Evolutionary conservation across 2,888 invertebrate genomes (phyloP).

Genomic region (Agelastica alni): DNA sequence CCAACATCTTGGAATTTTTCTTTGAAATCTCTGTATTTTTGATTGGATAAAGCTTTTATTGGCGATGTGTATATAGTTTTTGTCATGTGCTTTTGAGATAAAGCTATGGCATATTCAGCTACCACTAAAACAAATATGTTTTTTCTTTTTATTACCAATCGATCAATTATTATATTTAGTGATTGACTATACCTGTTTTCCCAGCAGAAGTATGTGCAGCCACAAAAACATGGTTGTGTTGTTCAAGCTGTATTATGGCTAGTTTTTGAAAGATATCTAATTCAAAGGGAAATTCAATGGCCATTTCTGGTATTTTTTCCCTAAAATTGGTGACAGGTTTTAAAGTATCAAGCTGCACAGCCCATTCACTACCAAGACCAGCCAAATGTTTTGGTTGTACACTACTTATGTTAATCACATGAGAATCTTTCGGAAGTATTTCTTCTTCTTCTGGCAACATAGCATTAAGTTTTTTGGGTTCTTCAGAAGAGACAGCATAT

Average conservation of each 20-base stretch:
- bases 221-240: conserved; percentile 94
- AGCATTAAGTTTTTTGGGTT: conserved; percentile 36
- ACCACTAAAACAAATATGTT: conserved; percentile 81
- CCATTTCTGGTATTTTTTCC: conserved; percentile 80
- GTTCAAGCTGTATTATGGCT: conserved; percentile 92
- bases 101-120: conserved; percentile 98
- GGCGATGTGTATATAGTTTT: conserved; percentile 97
- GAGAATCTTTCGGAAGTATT: conserved; percentile 57
- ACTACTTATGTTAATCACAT: conserved; percentile 71
- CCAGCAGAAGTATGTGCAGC: conserved; percentile 99
- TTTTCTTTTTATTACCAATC: no score
- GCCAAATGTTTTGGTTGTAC: conserved; percentile 54
- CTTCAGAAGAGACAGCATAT: conserved; percentile 4
- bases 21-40: conserved; percentile 97
- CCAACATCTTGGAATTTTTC: conserved; percentile 91
- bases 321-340: conserved; percentile 81
- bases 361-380: conserved; percentile 75
- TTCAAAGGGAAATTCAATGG: conserved; percentile 86
- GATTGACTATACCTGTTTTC: conserved; percentile 12
- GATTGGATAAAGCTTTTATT: conserved; percentile 97
- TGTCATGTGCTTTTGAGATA: conserved; percentile 90
- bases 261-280: conserved; percentile 97
- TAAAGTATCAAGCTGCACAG: conserved; percentile 82
- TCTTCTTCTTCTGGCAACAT: conserved; percentile 47
- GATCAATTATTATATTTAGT: not conserved